phyloP scores from a whole-genome alignment of 2,888 invertebrate species.

The Calliopum simillimum region DNA sequence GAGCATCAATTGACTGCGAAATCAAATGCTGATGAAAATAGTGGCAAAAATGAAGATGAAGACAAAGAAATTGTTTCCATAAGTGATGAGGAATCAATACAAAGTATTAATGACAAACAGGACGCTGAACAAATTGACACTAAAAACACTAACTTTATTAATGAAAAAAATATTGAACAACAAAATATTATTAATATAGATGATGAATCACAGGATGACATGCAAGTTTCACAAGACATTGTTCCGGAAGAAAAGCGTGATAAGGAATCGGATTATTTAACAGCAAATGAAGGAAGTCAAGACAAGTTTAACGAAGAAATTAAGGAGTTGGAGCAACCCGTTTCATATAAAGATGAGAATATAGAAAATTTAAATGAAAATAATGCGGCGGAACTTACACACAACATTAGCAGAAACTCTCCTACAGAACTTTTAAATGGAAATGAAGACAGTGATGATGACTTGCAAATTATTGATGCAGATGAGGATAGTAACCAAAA shows the following conservation, averaged over 20 bases:
- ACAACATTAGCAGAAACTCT: constrained; percentile 24
- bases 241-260: constrained; percentile 7
- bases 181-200: constrained; percentile 42
- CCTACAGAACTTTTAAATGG: constrained; percentile 14
- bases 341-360: background rate
- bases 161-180: constrained; percentile 34
- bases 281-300: constrained; percentile 18
- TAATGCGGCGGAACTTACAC: constrained; percentile 5
- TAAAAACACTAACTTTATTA: background rate
- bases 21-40: background rate
- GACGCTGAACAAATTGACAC: background rate
- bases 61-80: constrained; percentile 20
- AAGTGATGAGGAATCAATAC: constrained; percentile 36
- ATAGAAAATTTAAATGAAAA: background rate
- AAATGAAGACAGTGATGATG: constrained; percentile 18
- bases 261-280: background rate
- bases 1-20: too few species aligned
- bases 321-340: background rate
- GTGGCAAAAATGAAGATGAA: constrained; percentile 12
- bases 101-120: constrained; percentile 8
- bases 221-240: constrained; percentile 10
- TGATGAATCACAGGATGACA: constrained; percentile 36
- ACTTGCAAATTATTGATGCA: constrained; percentile 1
- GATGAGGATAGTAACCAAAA: background rate
- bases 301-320: background rate